Conservation (phyloP, 2,113 vertebrate species). For the Pelusios castaneus region DNA sequence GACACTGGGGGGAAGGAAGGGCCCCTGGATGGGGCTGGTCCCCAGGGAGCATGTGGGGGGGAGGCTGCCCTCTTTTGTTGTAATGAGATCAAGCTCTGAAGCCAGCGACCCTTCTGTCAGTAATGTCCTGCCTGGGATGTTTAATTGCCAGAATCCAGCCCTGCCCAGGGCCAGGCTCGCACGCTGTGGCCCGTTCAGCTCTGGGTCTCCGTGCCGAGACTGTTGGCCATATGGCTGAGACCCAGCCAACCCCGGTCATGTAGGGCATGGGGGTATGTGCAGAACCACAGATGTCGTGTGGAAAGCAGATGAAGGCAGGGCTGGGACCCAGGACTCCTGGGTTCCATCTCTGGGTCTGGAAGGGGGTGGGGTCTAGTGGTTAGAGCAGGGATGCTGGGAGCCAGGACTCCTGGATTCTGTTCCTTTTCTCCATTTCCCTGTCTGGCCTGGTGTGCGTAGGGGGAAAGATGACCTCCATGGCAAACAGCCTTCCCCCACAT, state of each 20-base stretch:
- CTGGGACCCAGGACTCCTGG: not conserved
- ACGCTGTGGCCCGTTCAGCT: no score
- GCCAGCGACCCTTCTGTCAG: not conserved
- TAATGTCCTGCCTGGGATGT: not conserved
- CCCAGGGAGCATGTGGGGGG: no score
- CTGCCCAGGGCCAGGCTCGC: no score
- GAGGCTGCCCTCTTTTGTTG: no score
- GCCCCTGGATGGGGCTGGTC: not conserved
- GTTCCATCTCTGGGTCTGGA: not conserved
- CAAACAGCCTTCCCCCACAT: not conserved
- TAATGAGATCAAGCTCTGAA: not conserved
- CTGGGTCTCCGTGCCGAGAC: no score
- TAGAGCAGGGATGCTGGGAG: not conserved
- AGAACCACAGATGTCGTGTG: not conserved
- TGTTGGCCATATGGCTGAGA: not conserved
- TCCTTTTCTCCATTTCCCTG: not conserved
- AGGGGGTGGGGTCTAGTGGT: not conserved
- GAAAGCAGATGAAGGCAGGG: not conserved
- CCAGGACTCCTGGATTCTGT: not conserved
- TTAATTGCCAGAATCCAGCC: no score
- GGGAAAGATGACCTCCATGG: not conserved
- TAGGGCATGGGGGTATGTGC: no score
- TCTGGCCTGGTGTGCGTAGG: not conserved
- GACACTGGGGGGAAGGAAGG: no score
- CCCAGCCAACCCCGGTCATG: not conserved